Evolutionary conservation across 2,797 vertebrate genomes (phyloP).

Genomic region (Loris lydekkerianus): DNA sequence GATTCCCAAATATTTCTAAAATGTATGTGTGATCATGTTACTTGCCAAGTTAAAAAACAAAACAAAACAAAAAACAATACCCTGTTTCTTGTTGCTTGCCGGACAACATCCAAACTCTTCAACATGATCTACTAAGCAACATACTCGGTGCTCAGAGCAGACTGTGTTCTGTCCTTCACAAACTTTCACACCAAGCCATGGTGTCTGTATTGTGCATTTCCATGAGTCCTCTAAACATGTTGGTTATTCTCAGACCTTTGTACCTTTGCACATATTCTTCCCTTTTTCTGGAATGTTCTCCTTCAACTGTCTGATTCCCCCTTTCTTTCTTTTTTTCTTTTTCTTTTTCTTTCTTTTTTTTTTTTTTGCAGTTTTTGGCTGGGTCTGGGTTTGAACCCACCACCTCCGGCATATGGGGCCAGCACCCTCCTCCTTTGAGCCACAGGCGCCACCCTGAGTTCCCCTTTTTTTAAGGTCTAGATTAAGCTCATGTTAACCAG

Average conservation of each 20-base stretch:
- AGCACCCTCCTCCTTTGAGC: no score
- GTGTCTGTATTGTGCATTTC: background rate
- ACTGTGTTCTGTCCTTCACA: background rate
- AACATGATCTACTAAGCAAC: background rate
- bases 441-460: background rate
- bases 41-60: constrained; percentile 11
- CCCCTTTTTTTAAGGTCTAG: background rate
- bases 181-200: background rate
- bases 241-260: background rate
- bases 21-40: background rate
- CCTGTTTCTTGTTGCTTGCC: background rate
- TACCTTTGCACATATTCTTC: background rate
- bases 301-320: background rate
- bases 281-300: constrained; percentile 1
- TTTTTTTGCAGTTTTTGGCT: no score
- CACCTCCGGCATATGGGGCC: no score
- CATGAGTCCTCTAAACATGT: background rate
- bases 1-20: constrained; percentile 35
- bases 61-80: background rate
- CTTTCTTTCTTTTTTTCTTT: background rate
- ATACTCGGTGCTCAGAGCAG: background rate
- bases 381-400: no score
- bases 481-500: background rate
- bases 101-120: background rate
- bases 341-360: no score